Percentiles rank a stretch among this genome's conserved stretches.
These are phyloP conservation scores for Drosophila funebris DNA, from an alignment of 1,140 invertebrate genomes.

Conservation along the genomic window DNA sequence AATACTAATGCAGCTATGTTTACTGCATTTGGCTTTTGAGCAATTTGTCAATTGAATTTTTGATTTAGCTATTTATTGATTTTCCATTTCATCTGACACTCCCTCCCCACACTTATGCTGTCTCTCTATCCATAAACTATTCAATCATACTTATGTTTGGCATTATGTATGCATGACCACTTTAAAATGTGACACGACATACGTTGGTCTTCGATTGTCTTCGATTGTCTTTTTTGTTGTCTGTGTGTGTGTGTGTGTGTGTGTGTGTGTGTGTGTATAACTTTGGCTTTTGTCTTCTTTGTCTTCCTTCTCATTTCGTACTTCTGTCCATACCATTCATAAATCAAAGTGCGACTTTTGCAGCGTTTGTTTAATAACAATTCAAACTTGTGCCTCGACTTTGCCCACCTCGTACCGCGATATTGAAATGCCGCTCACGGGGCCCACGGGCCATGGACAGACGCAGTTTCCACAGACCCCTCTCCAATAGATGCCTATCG, in stretches of 20 bases:
- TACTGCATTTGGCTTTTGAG: conserved; percentile 1
- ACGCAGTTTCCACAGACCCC: conserved; percentile 42
- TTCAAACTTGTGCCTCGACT: conserved; percentile 27
- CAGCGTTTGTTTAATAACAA: conserved; percentile 50
- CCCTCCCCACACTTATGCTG: neutral
- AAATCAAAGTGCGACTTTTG: conserved; percentile 52
- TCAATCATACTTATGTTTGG: conserved; percentile 26
- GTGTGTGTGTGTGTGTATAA: too few species aligned
- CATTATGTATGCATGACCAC: conserved; percentile 38
- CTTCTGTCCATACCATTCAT: conserved; percentile 48
- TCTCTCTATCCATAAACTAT: conserved; percentile 3
- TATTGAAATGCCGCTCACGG: conserved; percentile 69
- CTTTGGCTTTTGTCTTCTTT: conserved; percentile 1
- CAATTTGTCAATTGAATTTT: conserved; percentile 71
- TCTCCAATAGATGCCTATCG: conserved; percentile 22
- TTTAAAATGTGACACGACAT: conserved; percentile 21
- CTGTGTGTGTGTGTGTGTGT: too few species aligned
- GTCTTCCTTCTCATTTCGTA: neutral
- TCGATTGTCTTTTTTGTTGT: conserved; percentile 5
- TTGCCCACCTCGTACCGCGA: conserved; percentile 15
- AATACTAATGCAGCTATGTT: neutral
- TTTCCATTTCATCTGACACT: conserved; percentile 7
- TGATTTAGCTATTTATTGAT: conserved; percentile 49
- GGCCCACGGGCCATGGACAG: conserved; percentile 24
- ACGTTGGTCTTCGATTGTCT: conserved; percentile 2